These are phyloP conservation scores for Nowickia ferox DNA, from an alignment of 2,888 invertebrate species.

Conservation along the genomic window DNA sequence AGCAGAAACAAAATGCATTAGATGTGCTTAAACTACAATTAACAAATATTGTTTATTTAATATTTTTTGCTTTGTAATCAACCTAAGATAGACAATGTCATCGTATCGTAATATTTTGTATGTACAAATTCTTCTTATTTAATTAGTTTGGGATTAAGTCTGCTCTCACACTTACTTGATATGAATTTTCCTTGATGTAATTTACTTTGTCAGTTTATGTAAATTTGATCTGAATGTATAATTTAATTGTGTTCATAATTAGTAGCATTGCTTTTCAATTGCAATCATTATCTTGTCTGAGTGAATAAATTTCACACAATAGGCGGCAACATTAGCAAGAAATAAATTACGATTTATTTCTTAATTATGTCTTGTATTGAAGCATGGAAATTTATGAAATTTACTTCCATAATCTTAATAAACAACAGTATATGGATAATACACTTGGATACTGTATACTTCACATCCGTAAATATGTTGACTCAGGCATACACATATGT, in stretches of 20 bases:
- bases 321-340: slow-evolving; percentile 6
- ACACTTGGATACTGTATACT: neutral
- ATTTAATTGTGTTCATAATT: slow-evolving; percentile 9
- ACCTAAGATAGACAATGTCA: too few species aligned
- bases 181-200: neutral
- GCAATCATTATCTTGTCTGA: neutral
- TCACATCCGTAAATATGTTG: neutral
- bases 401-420: neutral
- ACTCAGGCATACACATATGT: neutral
- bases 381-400: neutral
- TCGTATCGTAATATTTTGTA: too few species aligned
- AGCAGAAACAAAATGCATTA: too few species aligned
- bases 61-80: too few species aligned
- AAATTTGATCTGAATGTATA: neutral
- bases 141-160: neutral
- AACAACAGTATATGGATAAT: neutral
- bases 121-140: neutral
- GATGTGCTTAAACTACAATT: too few species aligned
- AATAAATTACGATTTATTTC: slow-evolving; percentile 31
- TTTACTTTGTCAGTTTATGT: slow-evolving; percentile 5
- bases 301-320: slow-evolving; percentile 1
- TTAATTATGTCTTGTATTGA: slow-evolving; percentile 24
- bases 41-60: too few species aligned
- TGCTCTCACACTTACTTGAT: neutral
- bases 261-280: slow-evolving; percentile 16